Evolutionary conservation across 2,888 invertebrate species (phyloP).

Genomic region (Cyaniris semiargus): DNA sequence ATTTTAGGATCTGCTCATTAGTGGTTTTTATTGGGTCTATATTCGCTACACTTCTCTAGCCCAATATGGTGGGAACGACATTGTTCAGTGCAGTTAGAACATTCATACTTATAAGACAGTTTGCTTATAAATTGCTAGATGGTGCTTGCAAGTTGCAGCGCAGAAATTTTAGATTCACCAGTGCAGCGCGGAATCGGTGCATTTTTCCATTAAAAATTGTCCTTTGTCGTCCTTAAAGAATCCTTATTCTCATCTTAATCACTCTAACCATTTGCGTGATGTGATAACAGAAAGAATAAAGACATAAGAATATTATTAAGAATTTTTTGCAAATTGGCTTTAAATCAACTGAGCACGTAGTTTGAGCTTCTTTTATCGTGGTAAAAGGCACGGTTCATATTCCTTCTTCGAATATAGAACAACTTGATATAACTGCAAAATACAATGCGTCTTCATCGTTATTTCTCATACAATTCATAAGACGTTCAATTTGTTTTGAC

Average conservation of each 20-base stretch:
- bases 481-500: not conserved
- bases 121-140: not conserved
- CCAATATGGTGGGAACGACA: not conserved
- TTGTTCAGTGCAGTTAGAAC: not conserved
- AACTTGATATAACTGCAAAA: not conserved
- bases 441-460: not conserved
- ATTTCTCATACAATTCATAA: not conserved
- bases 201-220: too few species aligned
- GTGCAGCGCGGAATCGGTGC: too few species aligned
- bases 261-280: too few species aligned
- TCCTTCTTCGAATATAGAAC: not conserved
- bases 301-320: too few species aligned
- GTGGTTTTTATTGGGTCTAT: constrained; percentile 13
- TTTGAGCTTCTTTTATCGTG: too few species aligned
- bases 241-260: too few species aligned
- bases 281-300: too few species aligned
- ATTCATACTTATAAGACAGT: not conserved
- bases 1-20: constrained; percentile 52
- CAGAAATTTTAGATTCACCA: too few species aligned
- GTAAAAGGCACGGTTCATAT: not conserved
- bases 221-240: too few species aligned
- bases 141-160: too few species aligned
- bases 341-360: not conserved
- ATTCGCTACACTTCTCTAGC: constrained; percentile 11
- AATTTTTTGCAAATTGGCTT: not conserved